Evolutionary conservation across 2,797 vertebrate species (phyloP).

Genomic region (Chelmon rostratus): DNA sequence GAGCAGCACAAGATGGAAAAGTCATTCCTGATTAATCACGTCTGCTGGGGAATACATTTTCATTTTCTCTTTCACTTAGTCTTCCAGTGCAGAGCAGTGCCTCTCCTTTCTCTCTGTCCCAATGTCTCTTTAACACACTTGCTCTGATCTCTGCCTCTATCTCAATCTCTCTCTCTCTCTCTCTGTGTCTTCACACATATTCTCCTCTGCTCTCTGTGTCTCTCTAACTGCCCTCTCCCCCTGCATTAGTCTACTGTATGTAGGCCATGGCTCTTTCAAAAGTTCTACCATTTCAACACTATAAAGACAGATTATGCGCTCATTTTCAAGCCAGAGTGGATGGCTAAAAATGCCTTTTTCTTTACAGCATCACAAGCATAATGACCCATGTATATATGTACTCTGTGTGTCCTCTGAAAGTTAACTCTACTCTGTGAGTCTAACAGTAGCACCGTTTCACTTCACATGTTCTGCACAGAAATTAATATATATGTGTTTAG

Average conservation of each 20-base stretch:
- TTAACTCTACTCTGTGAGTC: constrained; percentile 8
- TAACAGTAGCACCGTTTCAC: background rate
- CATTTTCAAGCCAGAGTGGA: constrained; percentile 35
- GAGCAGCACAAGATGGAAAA: constrained; percentile 82
- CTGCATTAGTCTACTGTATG: constrained; percentile 66
- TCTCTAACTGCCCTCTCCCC: constrained; percentile 46
- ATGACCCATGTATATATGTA: constrained; percentile 42
- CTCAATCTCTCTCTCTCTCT: constrained; percentile 30
- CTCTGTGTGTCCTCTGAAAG: constrained; percentile 17
- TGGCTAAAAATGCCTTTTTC: constrained; percentile 37
- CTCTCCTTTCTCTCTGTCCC: constrained; percentile 57
- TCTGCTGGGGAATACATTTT: constrained; percentile 78
- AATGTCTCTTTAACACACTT: constrained; percentile 58
- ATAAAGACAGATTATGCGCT: constrained; percentile 58
- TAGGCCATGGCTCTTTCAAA: constrained; percentile 76
- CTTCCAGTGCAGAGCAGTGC: constrained; percentile 51
- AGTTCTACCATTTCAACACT: constrained; percentile 66
- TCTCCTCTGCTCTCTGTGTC: constrained; percentile 44
- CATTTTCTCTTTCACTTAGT: constrained; percentile 74
- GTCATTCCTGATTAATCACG: constrained; percentile 81
- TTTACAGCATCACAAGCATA: constrained; percentile 27
- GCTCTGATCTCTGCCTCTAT: constrained; percentile 56
- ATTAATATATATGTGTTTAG: constrained; percentile 5
- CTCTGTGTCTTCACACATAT: constrained; percentile 56
- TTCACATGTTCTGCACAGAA: constrained; percentile 15